Base-by-base conservation (phyloP, 1,140 invertebrate species). In the Papilio polyxenes region DNA sequence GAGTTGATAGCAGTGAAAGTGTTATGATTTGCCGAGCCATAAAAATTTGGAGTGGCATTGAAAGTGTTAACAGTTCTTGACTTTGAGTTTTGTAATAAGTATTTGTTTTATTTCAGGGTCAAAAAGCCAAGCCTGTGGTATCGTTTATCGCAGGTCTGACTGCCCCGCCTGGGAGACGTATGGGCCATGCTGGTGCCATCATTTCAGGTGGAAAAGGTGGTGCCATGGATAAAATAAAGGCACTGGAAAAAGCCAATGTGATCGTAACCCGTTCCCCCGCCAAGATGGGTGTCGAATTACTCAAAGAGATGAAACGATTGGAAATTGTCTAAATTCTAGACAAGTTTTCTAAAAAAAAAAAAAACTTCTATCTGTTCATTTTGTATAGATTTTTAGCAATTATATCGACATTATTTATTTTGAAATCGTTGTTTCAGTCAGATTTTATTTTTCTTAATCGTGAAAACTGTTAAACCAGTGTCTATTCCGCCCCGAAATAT, bases 121-220 rank as follows among this genome's bases (percentile, higher is more conserved):
- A 97, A 83, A 98, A 98, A 92, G 97, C 97, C 37, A 99, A 99
- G 93, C 99, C 99, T 80, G 99, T 99, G n/a, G 99, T 99, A 15
- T 99, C 99, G 8, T 99, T 99, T 93, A 99, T 99, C 95, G 99
- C 99, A 89, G 99, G 99, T 75, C 92, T 99, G 56, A 99, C 99
- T 13, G 99, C 99, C 75, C 99, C 99, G 40, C 99, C 99, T 81
- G 99, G 99, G 37, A 95, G 99, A 87, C 95, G 99, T 91, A 99
- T 99, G 99, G 99, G 99, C 69, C 99, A 99, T 92, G 99, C 99
- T 85, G 99, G 99, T 87, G 99, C 99, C 86, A 99, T 99, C 88
- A 99, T 99, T 93, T 98, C 99, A 31, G 99, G 99, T 40, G 99
- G 99, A 53, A 99, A 99, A 95, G 99, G 99, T 84, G 98, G 98